Conservation (phyloP, 2,888 invertebrate species). For the Drosophila colorata region DNA sequence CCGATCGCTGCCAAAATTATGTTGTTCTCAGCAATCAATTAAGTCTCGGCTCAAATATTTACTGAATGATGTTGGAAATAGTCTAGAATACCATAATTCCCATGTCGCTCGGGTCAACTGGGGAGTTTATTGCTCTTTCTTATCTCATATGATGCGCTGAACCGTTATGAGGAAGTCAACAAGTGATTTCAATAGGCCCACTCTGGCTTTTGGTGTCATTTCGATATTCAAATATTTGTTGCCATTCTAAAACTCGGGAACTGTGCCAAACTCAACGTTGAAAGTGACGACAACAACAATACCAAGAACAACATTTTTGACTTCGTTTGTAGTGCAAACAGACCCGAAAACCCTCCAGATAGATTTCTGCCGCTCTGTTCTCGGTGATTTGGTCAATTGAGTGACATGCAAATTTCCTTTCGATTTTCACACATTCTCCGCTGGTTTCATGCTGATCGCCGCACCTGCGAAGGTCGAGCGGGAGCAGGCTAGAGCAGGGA, state of each 20-base stretch:
- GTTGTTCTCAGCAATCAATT: constrained; percentile 53
- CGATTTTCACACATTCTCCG: constrained; percentile 71
- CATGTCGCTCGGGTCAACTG: constrained; percentile 32
- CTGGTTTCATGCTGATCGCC: constrained; percentile 52
- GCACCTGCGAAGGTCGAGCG: constrained; percentile 53
- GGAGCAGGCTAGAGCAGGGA: constrained; percentile 30
- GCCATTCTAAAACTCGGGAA: constrained; percentile 56
- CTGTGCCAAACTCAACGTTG: constrained; percentile 51
- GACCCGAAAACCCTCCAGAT: constrained; percentile 46
- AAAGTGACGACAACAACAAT: constrained; percentile 45
- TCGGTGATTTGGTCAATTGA: constrained; percentile 58
- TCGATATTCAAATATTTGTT: constrained; percentile 69
- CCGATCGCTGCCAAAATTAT: constrained; percentile 63
- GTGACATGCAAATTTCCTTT: constrained; percentile 80
- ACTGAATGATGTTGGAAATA: constrained; percentile 29
- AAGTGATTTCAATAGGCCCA: constrained; percentile 39
- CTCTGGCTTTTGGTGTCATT: constrained; percentile 53
- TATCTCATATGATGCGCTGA: constrained; percentile 42
- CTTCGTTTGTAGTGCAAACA: constrained; percentile 71
- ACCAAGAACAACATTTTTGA: constrained; percentile 16
- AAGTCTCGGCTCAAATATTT: constrained; percentile 24
- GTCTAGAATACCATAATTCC: constrained; percentile 28
- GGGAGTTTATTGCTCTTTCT: constrained; percentile 61
- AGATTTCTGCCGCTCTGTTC: constrained; percentile 55
- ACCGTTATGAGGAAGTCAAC: constrained; percentile 64